A percentile compares a stretch with the other conserved stretches of the same genome.
These are phyloP conservation scores for Nycticorax nycticorax DNA, from an alignment of 2,113 vertebrate species.

Conservation along the genomic window DNA sequence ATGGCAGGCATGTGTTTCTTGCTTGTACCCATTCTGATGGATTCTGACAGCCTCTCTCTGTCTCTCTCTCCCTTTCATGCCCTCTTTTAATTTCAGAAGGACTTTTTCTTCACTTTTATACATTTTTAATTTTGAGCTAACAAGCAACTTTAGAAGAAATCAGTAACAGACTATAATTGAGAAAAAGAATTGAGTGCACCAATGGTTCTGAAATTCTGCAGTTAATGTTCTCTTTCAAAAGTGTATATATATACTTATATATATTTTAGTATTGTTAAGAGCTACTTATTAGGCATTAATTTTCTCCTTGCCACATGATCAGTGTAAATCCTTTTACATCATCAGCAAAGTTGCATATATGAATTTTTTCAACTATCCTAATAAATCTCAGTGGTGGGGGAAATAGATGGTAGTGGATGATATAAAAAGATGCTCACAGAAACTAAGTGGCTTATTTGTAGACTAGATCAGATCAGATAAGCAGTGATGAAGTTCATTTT, in stretches of 20 bases:
- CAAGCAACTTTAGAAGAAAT: neutral
- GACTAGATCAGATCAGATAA: neutral
- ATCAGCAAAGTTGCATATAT: neutral
- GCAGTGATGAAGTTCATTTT: neutral
- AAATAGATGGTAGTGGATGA: neutral
- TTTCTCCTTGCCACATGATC: neutral
- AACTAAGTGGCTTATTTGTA: neutral
- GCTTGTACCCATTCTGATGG: neutral
- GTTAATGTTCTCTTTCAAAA: neutral
- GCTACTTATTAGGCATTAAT: neutral
- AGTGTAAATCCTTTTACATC: neutral
- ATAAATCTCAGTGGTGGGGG: neutral
- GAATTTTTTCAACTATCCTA: neutral
- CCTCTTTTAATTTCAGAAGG: neutral
- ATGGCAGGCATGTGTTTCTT: neutral
- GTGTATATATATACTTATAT: neutral
- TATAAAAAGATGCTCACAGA: neutral
- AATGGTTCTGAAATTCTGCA: neutral
- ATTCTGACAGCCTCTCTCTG: neutral
- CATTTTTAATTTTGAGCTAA: neutral
- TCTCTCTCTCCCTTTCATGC: neutral
- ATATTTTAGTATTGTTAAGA: neutral
- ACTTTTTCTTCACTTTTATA: neutral
- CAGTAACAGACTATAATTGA: neutral
- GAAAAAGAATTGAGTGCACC: neutral